Percentiles rank a stretch among this genome's conserved stretches.
phyloP scores from a whole-genome alignment of 2,113 vertebrate genomes.

The Sitta europaea region DNA sequence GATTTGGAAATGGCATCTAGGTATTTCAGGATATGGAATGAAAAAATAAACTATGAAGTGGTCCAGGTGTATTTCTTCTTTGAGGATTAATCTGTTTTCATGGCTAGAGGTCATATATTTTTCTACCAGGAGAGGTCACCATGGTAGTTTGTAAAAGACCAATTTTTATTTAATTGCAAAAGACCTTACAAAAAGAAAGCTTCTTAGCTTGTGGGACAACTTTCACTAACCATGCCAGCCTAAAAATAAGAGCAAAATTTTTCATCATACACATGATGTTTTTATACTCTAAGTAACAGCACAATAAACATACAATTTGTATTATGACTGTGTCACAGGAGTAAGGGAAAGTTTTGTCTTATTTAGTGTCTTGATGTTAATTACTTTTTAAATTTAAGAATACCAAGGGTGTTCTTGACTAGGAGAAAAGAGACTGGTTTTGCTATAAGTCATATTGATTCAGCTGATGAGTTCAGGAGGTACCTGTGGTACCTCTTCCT shows the following conservation, averaged over 20 bases:
- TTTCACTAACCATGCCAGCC: background rate
- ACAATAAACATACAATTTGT: background rate
- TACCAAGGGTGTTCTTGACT: background rate
- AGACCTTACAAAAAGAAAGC: background rate
- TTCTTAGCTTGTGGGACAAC: background rate
- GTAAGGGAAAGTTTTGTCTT: background rate
- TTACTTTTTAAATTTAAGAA: background rate
- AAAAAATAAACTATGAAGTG: background rate
- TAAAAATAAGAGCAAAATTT: background rate
- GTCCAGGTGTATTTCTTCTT: background rate
- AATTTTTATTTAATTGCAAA: background rate
- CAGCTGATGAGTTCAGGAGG: background rate
- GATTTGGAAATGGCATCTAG: background rate
- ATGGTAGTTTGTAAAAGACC: background rate
- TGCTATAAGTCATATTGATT: background rate
- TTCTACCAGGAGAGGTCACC: slow-evolving; percentile 55
- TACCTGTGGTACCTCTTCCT: background rate
- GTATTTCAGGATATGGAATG: background rate
- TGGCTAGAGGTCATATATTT: background rate
- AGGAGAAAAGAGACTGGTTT: background rate
- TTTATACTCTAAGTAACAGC: background rate
- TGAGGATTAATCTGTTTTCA: background rate
- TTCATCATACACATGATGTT: background rate
- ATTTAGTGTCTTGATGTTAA: background rate
- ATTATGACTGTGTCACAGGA: background rate